Percentiles rank a stretch among this genome's conserved stretches.
These are phyloP conservation scores for Cacoxenus indagator DNA, from an alignment of 2,888 invertebrate genomes.

Conservation along the genomic window DNA sequence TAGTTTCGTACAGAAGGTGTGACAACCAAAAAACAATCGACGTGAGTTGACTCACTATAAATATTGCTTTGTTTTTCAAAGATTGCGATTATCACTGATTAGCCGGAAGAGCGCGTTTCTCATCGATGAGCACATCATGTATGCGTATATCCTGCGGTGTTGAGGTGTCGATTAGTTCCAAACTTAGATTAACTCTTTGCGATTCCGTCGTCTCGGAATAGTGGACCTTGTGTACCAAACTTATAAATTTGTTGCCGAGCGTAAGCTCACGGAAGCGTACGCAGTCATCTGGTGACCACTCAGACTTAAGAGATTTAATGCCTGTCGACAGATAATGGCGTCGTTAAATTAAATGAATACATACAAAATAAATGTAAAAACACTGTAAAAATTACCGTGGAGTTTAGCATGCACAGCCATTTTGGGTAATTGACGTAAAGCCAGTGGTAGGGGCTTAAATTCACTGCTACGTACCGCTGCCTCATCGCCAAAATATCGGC, in stretches of 20 bases:
- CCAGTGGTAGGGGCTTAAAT: constrained; percentile 73
- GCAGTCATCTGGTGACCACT: constrained; percentile 76
- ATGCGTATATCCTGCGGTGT: constrained; percentile 78
- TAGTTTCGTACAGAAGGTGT: not conserved
- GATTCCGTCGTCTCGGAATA: constrained; percentile 76
- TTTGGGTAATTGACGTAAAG: constrained; percentile 76
- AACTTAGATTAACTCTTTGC: constrained; percentile 71
- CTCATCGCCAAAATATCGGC: constrained; percentile 78
- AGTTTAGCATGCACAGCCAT: constrained; percentile 78
- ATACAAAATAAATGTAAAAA: not conserved
- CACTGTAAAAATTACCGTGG: constrained; percentile 70
- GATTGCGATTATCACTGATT: not conserved
- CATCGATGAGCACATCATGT: constrained; percentile 76
- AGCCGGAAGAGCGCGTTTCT: constrained; percentile 73
- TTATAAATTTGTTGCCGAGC: constrained; percentile 79
- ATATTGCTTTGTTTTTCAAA: no score
- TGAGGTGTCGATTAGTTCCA: constrained; percentile 81
- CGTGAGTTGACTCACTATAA: no score
- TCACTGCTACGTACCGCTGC: constrained; percentile 73
- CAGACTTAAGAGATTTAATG: constrained; percentile 72
- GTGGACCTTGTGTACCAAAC: constrained; percentile 76
- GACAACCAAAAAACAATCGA: not conserved
- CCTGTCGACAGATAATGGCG: constrained; percentile 67
- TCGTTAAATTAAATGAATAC: not conserved
- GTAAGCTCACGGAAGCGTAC: constrained; percentile 80